phyloP scores from a whole-genome alignment of 1,140 invertebrate species.

The Chrysomallon squamiferum region DNA sequence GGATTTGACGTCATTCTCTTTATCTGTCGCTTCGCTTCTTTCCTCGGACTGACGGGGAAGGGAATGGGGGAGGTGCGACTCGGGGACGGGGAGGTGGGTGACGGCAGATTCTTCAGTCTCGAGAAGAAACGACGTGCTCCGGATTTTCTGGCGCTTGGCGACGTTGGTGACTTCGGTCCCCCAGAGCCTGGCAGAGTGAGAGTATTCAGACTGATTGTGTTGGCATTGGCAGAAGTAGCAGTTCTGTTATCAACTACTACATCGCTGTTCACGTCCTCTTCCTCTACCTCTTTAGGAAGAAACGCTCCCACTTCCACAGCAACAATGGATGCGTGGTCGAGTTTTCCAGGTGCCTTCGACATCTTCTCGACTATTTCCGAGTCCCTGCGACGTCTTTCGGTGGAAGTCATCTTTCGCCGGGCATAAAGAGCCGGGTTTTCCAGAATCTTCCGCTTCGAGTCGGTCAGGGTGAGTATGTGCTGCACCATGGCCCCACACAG shows the following conservation, averaged over 20 bases:
- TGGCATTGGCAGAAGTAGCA: neutral
- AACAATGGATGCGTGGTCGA: slow-evolving; percentile 89
- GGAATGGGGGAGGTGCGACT: slow-evolving; percentile 8
- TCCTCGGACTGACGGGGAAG: slow-evolving; percentile 21
- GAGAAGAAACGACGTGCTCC: slow-evolving; percentile 31
- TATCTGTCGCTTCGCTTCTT: slow-evolving; percentile 19
- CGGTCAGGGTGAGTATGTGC: slow-evolving; percentile 60
- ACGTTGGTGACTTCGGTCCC: slow-evolving; percentile 13
- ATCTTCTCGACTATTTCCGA: slow-evolving; percentile 60
- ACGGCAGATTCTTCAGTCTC: slow-evolving; percentile 25
- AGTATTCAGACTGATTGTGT: neutral
- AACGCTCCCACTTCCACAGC: slow-evolving; percentile 75
- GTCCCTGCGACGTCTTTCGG: slow-evolving; percentile 54
- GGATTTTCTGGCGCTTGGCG: slow-evolving; percentile 21
- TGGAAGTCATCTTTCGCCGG: slow-evolving; percentile 48
- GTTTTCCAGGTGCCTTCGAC: slow-evolving; percentile 81
- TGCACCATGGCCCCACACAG: slow-evolving; percentile 61
- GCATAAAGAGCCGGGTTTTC: slow-evolving; percentile 60
- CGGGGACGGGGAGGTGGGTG: slow-evolving; percentile 15
- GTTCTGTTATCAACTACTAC: slow-evolving; percentile 6
- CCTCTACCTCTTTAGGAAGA: neutral
- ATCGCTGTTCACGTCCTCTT: slow-evolving; percentile 5
- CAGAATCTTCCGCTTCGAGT: slow-evolving; percentile 59
- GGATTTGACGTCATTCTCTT: slow-evolving; percentile 11
- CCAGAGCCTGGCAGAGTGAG: neutral